Base-by-base conservation (phyloP, 2,797 vertebrate genomes). In the Melanotaenia trifasciata region DNA sequence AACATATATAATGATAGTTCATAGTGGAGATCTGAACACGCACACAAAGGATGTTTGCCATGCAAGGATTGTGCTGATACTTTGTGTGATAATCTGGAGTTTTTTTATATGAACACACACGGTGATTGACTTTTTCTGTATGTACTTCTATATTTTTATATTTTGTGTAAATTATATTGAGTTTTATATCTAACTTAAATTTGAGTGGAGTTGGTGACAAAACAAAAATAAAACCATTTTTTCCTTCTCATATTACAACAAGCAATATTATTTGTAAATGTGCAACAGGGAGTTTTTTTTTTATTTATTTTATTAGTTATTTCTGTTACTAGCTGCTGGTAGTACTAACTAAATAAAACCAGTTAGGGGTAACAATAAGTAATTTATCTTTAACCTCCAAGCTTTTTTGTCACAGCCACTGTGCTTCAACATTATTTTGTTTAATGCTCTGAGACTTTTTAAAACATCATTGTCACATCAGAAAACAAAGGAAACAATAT, bases 401-500 rank as follows among this genome's bases (percentile, higher is more conserved):
- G 63, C 62, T 18, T 45, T 80, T 61, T 67, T 66, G 50, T 66
- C 26, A 59, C 65, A 72, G 47, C 30, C 0, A 62, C 64, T 57
- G 10, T 53, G 22, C 26, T 76, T 76, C 58, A 73, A 73, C 56
- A 75, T 45, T 69, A 6, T 33, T 47, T 70, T 51, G 51, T 56
- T 11, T 64, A 73, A 65, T 33, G 20, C 22, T 35, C 8, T 58
- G 7, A 64, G 62, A 72, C 67, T 33, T 74, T 30, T 10, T 36
- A 6, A 35, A 86, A 75, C 33, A 84, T 64, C 84, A 81, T 56
- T 35, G 64, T 85, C 20, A 64, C 59, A 60, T 84, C 68, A 83
- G 20, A 45, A 79, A 82, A 76, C 57, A 77, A 70, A 75, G 62
- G 53, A 38, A 77, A 84, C n/a, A 58, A 75, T 76, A 36, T 72